Base-by-base conservation (phyloP, 2,113 vertebrate species). In the Condylura cristata region DNA sequence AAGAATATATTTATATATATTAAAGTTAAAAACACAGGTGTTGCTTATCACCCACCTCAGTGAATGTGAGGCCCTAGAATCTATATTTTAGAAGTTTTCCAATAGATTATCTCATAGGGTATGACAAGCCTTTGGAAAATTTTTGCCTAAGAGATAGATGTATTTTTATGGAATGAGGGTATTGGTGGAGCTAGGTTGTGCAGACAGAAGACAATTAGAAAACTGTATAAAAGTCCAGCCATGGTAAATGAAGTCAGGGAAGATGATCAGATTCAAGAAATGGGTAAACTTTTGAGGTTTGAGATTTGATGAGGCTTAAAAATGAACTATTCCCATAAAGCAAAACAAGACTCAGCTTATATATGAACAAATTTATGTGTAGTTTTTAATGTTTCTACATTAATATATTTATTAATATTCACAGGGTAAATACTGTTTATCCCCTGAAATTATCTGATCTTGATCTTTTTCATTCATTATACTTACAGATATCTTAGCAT, bases 261-360 rank as follows among this genome's bases (percentile, higher is more conserved):
- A 78, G 2, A 20, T 71, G 12, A 11, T 8, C 78, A 30, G 32
- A 56, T 90, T 76, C 56, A 79, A 90, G n/a, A 75, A 93, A 41
- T 79, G 30, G 30, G 56, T 90, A 71, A 16, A 53, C 46, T 68
- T 72, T 41, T 26, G 74, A 8, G 14, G 76, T 92, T 68, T 41
- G 66, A 92, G n/a, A 86, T 89, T 90, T 80, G 63, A 80, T 61
- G 41, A 86, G 18, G 9, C 72, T 95, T 91, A 48, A 71, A 71
- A 84, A 30, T 34, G 68, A 72, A 61, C 83, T 78, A 60, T 41
- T 75, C 20, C 32, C 66, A 0, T 39, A 83, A 68, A 92, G 5
- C 14, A 63, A 48, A 93, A 71, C 4, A 82, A 51, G 53, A 26
- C 65, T 17, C 20, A 84, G 3, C 71, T 96, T 95, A 13, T 22